Base-by-base conservation (phyloP, 2,888 invertebrate species). In the Polymixis flavicincta region DNA sequence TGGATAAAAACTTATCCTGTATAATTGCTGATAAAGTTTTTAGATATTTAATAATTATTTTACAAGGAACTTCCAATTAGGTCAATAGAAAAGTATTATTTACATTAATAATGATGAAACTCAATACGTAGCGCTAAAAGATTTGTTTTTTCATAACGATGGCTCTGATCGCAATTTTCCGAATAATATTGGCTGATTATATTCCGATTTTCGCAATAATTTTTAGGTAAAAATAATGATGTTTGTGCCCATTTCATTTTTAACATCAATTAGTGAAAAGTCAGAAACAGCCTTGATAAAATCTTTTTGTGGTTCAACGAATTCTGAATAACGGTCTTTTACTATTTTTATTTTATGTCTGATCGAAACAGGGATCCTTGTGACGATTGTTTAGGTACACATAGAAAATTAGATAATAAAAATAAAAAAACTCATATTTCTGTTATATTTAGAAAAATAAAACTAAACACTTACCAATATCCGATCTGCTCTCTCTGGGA, bases 71-170 rank as follows among this genome's bases (percentile, higher is more conserved):
- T 71, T 66, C 61, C 28, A 80, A 79, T 82, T 73, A 76, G 75
- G 76, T 79, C 80, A 88, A 70, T 79, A 71, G 64, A 50, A 71
- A 76, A 86, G 83, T 75, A 81, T 83, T 84, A 69, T 80, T 87
- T 82, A 74, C 78, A 60, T 74, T 67, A 71, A 69, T 87, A 87
- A 87, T 85, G 80, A 86, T 59, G 87, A 67, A 88, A 87, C 77
- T 64, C 52, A 45, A 87, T 83, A 72, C 37, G 14, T n/a, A 55
- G 57, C 48, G 7, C 28, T 37, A 48, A 57, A 68, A 71, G 45
- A 78, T 76, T 78, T 63, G 32, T 22, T 74, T 80, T 63, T 59
- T 57, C 59, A 32, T 78, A 81, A 77, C 66, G 57, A 74, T 25
- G n/a, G 37, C 17, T 25, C 17, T 14, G 48, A 42, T 37, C 50